Evolutionary conservation across 1,140 invertebrate genomes (phyloP).

Genomic region (Bursaphelenchus mucronatus): DNA sequence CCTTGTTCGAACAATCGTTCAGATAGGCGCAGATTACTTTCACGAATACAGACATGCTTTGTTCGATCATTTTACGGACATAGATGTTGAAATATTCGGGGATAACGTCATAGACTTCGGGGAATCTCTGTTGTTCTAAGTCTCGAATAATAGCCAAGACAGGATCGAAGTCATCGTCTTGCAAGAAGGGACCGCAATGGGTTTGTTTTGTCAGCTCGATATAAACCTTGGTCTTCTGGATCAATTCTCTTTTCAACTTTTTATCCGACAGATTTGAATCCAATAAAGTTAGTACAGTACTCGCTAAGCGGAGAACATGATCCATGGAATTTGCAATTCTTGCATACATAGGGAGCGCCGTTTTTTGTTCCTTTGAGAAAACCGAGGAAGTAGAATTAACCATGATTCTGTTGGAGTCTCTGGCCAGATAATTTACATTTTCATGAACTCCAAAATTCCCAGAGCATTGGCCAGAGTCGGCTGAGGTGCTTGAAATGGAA

Average conservation of each 20-base stretch:
- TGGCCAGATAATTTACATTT: background rate
- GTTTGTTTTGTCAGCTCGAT: conserved; percentile 11
- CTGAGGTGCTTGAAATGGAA: background rate
- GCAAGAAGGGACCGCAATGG: background rate
- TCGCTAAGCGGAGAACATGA: conserved; percentile 14
- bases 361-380: background rate
- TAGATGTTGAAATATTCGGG: conserved; percentile 1
- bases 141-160: no score
- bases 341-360: conserved; percentile 6
- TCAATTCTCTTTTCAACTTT: background rate
- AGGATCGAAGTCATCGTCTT: conserved; percentile 2
- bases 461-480: conserved; percentile 17
- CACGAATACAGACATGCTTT: conserved; percentile 10
- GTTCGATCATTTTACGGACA: conserved; percentile 10
- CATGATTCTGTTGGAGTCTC: background rate
- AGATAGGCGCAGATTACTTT: conserved; percentile 2
- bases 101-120: background rate
- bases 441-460: background rate
- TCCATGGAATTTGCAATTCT: conserved; percentile 5
- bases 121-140: no score
- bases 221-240: conserved; percentile 13
- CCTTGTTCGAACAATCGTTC: conserved; percentile 12
- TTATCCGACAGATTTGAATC: conserved; percentile 1
- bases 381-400: background rate
- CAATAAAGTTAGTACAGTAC: conserved; percentile 5